These are phyloP conservation scores for Sinocyclocheilus anshuiensis DNA, from an alignment of 2,113 vertebrate genomes.

Conservation along the genomic window DNA sequence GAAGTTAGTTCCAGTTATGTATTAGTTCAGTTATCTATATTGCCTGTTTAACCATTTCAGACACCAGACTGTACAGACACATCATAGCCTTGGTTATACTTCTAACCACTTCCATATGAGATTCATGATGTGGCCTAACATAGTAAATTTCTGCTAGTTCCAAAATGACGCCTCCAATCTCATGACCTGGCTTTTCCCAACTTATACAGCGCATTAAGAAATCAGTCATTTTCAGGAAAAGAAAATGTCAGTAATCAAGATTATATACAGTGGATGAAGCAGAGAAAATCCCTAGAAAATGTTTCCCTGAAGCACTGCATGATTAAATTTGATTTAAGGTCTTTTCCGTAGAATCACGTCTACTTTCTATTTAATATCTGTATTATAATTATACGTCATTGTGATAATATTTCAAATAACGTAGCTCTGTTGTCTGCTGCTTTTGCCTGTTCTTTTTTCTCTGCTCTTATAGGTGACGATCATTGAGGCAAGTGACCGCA, in stretches of 20 bases:
- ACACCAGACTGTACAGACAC: too few relatives aligned
- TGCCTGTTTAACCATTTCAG: background rate
- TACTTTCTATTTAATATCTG: background rate
- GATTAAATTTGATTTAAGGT: background rate
- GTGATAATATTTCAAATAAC: too few relatives aligned
- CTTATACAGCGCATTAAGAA: background rate
- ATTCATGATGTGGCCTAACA: background rate
- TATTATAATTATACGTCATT: too few relatives aligned
- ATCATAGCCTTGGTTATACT: too few relatives aligned
- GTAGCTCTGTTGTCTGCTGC: too few relatives aligned
- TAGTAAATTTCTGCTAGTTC: background rate
- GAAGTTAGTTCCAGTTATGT: too few relatives aligned
- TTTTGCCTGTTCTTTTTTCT: background rate
- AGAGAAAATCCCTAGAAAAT: too few relatives aligned
- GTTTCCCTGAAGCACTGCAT: background rate
- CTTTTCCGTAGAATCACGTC: background rate
- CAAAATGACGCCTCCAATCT: background rate
- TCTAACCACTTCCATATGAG: background rate
- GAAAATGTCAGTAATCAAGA: background rate
- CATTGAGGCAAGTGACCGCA: constrained; percentile 76
- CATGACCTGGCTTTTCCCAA: background rate
- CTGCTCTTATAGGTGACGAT: constrained; percentile 76
- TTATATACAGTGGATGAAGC: background rate
- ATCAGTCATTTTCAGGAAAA: background rate
- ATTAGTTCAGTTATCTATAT: background rate